A percentile compares a stretch with the other conserved stretches of the same genome.
These are phyloP conservation scores for Prunella himalayana DNA, from an alignment of 2,113 vertebrate genomes.

Conservation along the genomic window DNA sequence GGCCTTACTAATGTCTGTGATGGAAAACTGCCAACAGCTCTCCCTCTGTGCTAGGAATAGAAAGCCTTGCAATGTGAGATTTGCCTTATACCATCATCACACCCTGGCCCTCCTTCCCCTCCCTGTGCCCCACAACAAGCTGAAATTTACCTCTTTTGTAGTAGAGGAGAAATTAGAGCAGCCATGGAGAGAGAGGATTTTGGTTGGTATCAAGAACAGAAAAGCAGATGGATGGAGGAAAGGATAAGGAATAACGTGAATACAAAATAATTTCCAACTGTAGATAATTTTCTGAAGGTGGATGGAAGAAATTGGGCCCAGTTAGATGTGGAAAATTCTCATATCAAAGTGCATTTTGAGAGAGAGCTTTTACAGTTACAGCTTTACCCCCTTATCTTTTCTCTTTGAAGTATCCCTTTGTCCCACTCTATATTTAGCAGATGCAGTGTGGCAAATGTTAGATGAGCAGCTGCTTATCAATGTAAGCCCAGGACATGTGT, in stretches of 20 bases:
- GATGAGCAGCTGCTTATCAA: background rate
- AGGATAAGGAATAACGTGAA: background rate
- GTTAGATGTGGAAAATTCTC: background rate
- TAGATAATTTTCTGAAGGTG: background rate
- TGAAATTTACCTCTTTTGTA: background rate
- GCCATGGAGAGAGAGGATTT: background rate
- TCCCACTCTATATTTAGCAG: constrained; percentile 26
- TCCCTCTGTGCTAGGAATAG: background rate
- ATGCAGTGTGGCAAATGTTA: background rate
- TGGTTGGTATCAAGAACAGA: background rate
- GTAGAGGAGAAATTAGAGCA: background rate
- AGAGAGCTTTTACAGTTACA: background rate
- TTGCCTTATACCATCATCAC: background rate
- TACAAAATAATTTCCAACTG: background rate
- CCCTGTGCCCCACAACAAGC: background rate
- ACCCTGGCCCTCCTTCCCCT: background rate
- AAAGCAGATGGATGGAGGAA: background rate
- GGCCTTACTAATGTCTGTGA: too few species aligned
- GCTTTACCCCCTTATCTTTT: background rate
- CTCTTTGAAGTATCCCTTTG: background rate
- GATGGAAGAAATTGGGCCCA: background rate
- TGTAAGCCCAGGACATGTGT: background rate
- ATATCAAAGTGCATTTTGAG: background rate
- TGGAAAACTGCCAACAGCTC: background rate
- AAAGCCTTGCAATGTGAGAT: background rate